Conservation (phyloP, 2,888 invertebrate species). For the Nomada ruficornis region DNA sequence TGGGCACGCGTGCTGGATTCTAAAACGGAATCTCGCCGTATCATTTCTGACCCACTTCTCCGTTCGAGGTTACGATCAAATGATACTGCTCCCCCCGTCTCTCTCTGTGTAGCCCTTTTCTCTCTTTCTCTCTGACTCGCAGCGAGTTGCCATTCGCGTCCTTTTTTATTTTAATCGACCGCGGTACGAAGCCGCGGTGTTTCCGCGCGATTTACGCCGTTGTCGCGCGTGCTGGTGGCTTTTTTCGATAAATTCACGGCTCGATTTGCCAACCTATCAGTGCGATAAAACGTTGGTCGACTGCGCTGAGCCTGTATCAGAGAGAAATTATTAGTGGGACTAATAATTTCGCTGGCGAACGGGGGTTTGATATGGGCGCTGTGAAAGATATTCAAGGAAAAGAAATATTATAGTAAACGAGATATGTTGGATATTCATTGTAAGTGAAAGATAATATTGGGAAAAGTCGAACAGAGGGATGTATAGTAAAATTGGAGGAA, state of each 20-base stretch:
- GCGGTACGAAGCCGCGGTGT: not conserved
- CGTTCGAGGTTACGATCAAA: conserved; percentile 16
- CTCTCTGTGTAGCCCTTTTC: not conserved
- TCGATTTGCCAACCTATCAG: conserved; percentile 18
- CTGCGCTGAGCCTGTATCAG: too few relatives aligned
- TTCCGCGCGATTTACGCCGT: conserved; percentile 17
- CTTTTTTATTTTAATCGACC: conserved; percentile 25
- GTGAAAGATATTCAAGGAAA: not conserved
- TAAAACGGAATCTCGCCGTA: conserved; percentile 46
- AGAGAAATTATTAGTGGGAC: not conserved
- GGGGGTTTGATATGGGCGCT: not conserved
- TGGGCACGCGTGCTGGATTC: conserved; percentile 33
- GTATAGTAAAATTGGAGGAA: too few relatives aligned
- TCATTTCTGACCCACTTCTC: conserved; percentile 58
- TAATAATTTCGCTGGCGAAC: not conserved
- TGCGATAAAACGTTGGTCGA: conserved; percentile 12
- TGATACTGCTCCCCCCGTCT: not conserved
- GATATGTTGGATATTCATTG: too few relatives aligned
- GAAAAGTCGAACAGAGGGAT: too few relatives aligned
- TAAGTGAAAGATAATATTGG: too few relatives aligned
- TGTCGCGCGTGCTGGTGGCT: not conserved
- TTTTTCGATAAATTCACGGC: conserved; percentile 29
- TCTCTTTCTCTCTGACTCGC: not conserved
- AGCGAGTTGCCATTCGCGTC: not conserved
- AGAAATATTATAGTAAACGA: not conserved